Evolutionary conservation across 1,140 invertebrate species (phyloP).

Genomic region (Heliconius himera): DNA sequence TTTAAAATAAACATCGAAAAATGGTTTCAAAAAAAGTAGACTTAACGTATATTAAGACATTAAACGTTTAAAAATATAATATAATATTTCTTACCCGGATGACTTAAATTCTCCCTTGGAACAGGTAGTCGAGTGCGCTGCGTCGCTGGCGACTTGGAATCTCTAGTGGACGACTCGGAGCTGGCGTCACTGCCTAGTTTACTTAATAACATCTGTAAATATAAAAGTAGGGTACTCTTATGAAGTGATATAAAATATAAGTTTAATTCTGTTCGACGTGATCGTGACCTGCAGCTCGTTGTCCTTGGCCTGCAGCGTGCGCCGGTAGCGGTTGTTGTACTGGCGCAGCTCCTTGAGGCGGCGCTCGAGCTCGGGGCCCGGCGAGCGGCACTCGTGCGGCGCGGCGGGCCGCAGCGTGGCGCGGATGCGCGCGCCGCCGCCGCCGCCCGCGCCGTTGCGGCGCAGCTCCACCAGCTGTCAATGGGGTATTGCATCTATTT

Average conservation of each 20-base stretch:
- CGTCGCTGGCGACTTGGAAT: constrained; percentile 62
- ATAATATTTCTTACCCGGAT: constrained; percentile 64
- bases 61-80: too few species aligned
- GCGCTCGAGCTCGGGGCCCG: constrained; percentile 88
- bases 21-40: too few species aligned
- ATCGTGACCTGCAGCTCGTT: constrained; percentile 87
- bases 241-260: too few species aligned
- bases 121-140: constrained; percentile 59
- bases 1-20: too few species aligned
- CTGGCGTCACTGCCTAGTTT: constrained; percentile 76
- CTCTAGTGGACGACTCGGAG: constrained; percentile 66
- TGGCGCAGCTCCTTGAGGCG: constrained; percentile 89
- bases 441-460: constrained; percentile 89
- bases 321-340: constrained; percentile 89
- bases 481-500: too few species aligned
- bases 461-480: constrained; percentile 90
- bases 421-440: constrained; percentile 88
- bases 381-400: constrained; percentile 82
- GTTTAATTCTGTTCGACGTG: too few species aligned
- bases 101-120: constrained; percentile 74
- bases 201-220: constrained; percentile 74
- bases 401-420: constrained; percentile 90
- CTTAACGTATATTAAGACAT: too few species aligned
- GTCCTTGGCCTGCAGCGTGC: constrained; percentile 90
- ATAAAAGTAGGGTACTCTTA: too few species aligned